Conservation (phyloP, 2,113 vertebrate species). For the Bos indicus region DNA sequence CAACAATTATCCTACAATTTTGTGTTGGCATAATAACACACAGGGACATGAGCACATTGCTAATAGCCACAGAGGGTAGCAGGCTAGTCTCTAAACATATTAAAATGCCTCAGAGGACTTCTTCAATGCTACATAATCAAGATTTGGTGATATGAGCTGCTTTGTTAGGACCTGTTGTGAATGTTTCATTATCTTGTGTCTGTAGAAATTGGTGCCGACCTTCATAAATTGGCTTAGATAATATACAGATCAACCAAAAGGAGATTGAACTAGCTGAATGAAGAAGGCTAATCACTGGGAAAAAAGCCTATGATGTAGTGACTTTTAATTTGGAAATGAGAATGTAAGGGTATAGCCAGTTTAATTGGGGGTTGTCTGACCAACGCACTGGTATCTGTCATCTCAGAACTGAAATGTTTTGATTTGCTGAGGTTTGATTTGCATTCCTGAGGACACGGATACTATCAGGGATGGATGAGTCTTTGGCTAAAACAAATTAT, state of each 20-base stretch:
- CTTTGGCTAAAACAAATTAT: conserved; percentile 38
- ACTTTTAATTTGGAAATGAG: conserved; percentile 41
- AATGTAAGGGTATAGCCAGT: background rate
- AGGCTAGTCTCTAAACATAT: conserved; percentile 50
- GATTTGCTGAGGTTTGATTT: conserved; percentile 47
- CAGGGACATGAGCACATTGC: conserved; percentile 29
- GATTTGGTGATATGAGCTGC: conserved; percentile 55
- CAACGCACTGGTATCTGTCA: conserved; percentile 1
- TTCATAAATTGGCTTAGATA: conserved; percentile 42
- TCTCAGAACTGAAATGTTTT: conserved; percentile 40
- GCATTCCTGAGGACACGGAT: background rate
- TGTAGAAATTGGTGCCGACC: conserved; percentile 20
- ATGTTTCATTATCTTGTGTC: background rate
- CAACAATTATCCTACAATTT: conserved; percentile 59
- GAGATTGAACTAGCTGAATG: conserved; percentile 7
- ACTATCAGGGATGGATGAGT: background rate
- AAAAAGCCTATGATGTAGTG: conserved; percentile 25
- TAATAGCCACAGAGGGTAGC: conserved; percentile 40
- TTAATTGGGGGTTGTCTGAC: conserved; percentile 25
- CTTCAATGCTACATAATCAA: conserved; percentile 52
- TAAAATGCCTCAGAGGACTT: conserved; percentile 51
- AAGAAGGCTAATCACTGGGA: background rate
- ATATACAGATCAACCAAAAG: conserved; percentile 16
- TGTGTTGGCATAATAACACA: conserved; percentile 18
- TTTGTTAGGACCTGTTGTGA: conserved; percentile 61